A percentile compares a stretch with the other conserved stretches of the same genome.
phyloP scores from a whole-genome alignment of 2,888 invertebrate species.

The Alitta virens region DNA sequence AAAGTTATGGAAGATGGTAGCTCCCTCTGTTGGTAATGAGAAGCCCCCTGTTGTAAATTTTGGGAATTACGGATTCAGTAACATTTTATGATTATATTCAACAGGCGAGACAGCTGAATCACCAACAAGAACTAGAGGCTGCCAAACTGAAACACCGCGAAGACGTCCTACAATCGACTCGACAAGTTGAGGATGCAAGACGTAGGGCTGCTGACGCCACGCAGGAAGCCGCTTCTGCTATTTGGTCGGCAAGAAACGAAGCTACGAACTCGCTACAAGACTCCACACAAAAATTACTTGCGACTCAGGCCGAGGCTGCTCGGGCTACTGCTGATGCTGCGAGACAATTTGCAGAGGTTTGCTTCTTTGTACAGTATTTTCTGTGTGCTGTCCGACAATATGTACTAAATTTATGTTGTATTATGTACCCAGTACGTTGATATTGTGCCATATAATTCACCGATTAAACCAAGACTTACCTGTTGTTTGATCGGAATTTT shows the following conservation, averaged over 20 bases:
- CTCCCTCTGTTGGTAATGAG: no score
- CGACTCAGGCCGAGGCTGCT: conserved; percentile 39
- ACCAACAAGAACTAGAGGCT: conserved; percentile 40
- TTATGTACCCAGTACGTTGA: no score
- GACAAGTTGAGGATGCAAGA: conserved; percentile 36
- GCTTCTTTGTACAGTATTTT: no score
- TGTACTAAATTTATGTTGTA: no score
- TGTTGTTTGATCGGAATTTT: no score
- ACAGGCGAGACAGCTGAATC: conserved; percentile 40
- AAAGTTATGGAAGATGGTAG: no score
- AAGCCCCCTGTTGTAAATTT: no score
- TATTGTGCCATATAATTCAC: no score
- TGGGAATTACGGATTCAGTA: no score
- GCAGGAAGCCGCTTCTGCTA: conserved; percentile 32
- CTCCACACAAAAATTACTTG: conserved; percentile 31
- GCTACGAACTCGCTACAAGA: conserved; percentile 31
- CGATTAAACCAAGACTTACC: no score
- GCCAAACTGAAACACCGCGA: conserved; percentile 16
- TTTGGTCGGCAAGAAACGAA: conserved; percentile 30
- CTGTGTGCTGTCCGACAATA: no score
- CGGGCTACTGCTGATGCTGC: conserved; percentile 43
- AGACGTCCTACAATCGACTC: conserved; percentile 13
- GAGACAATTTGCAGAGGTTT: conserved; percentile 35
- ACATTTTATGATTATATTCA: no score
- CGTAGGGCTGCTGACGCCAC: conserved; percentile 22